Conservation (phyloP, 2,797 vertebrate species). For the Adelosebastes latens region DNA sequence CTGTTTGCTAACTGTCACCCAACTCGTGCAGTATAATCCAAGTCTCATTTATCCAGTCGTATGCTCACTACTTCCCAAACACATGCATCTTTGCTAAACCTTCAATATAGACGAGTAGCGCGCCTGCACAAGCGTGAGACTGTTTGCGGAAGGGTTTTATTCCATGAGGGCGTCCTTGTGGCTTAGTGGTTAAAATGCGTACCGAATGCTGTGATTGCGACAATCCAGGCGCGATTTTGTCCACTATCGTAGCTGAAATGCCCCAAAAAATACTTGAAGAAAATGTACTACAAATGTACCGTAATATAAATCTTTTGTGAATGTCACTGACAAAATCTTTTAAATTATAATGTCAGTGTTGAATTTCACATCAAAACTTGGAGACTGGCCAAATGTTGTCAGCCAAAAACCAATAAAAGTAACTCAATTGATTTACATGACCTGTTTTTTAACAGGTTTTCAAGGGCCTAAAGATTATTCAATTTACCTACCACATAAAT, state of each 20-base stretch:
- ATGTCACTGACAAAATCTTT: not conserved
- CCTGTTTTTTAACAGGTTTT: constrained; percentile 5
- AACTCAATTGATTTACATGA: not conserved
- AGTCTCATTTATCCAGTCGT: no score
- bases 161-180: not conserved
- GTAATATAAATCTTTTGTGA: not conserved
- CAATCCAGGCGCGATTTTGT: not conserved
- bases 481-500: constrained; percentile 19
- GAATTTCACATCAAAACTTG: not conserved
- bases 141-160: no score
- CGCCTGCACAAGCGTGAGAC: no score
- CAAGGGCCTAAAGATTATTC: not conserved
- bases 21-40: no score
- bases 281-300: not conserved
- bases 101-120: no score
- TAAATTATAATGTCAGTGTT: not conserved
- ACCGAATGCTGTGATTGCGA: not conserved
- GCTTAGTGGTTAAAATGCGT: not conserved
- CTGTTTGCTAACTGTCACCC: no score
- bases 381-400: not conserved
- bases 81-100: no score
- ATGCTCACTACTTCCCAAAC: no score
- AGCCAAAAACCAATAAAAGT: not conserved
- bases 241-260: not conserved
- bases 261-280: not conserved